A percentile compares a stretch with the other conserved stretches of the same genome.
phyloP scores from a whole-genome alignment of 2,888 invertebrate genomes.

The Pterostichus niger region DNA sequence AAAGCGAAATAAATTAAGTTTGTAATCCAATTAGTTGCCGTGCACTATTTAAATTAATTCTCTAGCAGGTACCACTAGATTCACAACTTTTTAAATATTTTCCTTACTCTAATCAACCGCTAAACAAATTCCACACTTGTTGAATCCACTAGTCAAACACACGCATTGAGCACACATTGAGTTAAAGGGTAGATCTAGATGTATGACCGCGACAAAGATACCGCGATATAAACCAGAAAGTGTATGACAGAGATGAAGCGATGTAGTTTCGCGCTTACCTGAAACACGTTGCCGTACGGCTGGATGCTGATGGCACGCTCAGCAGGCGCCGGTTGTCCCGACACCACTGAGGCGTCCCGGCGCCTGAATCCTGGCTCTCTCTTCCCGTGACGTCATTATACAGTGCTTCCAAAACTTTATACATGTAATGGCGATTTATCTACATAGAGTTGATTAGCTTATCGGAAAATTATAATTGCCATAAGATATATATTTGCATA shows the following conservation, averaged over 20 bases:
- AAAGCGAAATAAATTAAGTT: too few relatives aligned
- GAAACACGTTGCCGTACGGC: slow-evolving; percentile 6
- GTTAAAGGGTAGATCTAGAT: neutral
- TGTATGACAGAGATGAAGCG: neutral
- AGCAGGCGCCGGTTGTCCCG: slow-evolving; percentile 43
- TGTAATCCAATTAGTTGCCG: too few relatives aligned
- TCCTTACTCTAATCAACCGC: too few relatives aligned
- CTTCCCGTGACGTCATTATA: slow-evolving; percentile 20
- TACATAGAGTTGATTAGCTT: neutral
- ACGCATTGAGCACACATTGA: neutral
- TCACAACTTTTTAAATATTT: too few relatives aligned
- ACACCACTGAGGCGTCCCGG: slow-evolving; percentile 40
- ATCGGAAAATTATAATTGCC: too few relatives aligned
- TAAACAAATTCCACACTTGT: too few relatives aligned
- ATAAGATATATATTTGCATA: too few relatives aligned
- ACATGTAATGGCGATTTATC: neutral
- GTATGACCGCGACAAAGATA: neutral
- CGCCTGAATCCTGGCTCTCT: neutral
- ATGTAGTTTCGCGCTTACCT: slow-evolving; percentile 22
- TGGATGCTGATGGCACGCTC: slow-evolving; percentile 18
- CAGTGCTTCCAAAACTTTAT: slow-evolving; percentile 1
- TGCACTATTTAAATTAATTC: too few relatives aligned
- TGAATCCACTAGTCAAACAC: too few relatives aligned
- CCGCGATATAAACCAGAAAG: neutral
- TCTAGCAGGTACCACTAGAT: too few relatives aligned